Evolutionary conservation across 2,113 vertebrate species (phyloP).

Genomic region (Oenanthe melanoleuca): DNA sequence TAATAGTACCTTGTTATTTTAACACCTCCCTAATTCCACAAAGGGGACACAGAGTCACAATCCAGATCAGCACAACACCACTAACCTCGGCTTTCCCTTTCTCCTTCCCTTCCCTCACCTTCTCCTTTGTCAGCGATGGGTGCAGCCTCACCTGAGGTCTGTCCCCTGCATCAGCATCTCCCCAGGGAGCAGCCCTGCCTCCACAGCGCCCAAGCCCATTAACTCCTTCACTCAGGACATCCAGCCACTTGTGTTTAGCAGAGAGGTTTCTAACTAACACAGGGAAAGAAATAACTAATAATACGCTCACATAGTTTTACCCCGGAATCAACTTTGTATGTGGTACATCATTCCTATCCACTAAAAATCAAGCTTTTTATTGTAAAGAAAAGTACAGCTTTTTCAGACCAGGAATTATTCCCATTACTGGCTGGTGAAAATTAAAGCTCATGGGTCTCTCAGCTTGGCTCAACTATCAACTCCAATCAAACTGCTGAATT

Average conservation of each 20-base stretch:
- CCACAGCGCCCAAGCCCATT: background rate
- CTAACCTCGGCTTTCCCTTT: background rate
- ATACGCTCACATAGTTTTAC: fast-evolving
- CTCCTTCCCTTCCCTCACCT: background rate
- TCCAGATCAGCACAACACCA: too few species aligned
- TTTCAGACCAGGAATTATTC: background rate
- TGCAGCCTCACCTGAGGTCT: background rate
- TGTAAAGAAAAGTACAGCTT: background rate
- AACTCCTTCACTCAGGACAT: background rate
- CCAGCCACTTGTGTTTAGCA: too few species aligned
- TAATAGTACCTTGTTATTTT: background rate
- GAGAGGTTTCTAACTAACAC: background rate
- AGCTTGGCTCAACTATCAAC: background rate
- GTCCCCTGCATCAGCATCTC: background rate
- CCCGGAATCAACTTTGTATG: background rate
- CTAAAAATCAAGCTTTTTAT: background rate
- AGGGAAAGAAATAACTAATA: background rate
- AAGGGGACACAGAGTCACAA: background rate
- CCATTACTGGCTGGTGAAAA: background rate
- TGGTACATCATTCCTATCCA: background rate
- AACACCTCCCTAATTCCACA: background rate
- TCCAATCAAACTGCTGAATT: background rate
- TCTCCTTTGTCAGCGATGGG: background rate
- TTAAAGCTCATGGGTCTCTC: background rate
- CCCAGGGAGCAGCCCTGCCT: background rate